These are phyloP conservation scores for Anodontia alba DNA, from an alignment of 2,888 invertebrate genomes.

Conservation along the genomic window DNA sequence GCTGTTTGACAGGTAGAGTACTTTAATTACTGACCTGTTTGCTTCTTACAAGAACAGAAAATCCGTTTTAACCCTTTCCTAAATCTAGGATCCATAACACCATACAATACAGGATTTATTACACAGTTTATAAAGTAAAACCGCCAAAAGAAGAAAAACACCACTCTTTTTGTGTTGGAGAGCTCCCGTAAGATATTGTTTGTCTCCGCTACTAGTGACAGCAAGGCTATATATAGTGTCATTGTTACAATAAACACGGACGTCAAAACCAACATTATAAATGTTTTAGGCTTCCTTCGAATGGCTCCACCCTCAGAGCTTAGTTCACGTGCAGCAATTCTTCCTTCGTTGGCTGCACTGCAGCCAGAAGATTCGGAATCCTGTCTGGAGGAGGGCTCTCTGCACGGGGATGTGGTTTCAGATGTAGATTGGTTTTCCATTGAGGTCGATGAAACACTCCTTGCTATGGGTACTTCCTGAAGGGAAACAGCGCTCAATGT, in stretches of 20 bases:
- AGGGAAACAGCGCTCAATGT: background rate
- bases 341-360: background rate
- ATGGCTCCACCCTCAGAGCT: background rate
- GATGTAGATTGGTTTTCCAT: background rate
- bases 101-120: conserved; percentile 54
- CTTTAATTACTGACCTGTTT: too few relatives aligned
- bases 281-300: conserved; percentile 36
- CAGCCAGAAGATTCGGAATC: background rate
- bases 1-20: too few relatives aligned
- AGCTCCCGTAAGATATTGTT: conserved; percentile 34
- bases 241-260: conserved; percentile 47
- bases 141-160: conserved; percentile 56
- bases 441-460: background rate
- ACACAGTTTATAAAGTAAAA: conserved; percentile 53
- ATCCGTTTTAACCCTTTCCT: conserved; percentile 25
- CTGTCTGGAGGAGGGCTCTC: background rate
- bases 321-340: background rate
- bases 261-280: conserved; percentile 52
- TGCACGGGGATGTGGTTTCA: background rate
- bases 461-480: background rate
- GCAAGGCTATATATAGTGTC: conserved; percentile 32
- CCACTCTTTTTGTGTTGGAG: conserved; percentile 36
- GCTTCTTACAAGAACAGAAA: background rate
- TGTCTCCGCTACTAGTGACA: conserved; percentile 33
- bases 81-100: conserved; percentile 50